Evolutionary conservation across 2,113 vertebrate genomes (phyloP).

Genomic region (Merops nubicus): DNA sequence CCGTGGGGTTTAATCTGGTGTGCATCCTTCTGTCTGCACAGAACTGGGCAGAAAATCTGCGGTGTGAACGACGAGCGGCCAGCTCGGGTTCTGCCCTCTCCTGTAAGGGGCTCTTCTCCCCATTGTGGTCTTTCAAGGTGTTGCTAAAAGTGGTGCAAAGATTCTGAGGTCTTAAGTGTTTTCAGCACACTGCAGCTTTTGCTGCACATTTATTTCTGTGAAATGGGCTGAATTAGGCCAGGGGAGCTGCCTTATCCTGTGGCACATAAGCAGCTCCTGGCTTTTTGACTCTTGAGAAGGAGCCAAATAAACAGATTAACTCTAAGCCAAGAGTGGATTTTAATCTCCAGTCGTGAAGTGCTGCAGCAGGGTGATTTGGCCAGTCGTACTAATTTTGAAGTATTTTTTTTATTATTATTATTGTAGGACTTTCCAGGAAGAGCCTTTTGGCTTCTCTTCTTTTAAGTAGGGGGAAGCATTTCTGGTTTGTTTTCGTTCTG

Average conservation of each 20-base stretch:
- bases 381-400: background rate
- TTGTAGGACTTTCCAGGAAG: background rate
- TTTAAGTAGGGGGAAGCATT: background rate
- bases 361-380: background rate
- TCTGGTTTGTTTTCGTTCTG: background rate
- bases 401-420: background rate
- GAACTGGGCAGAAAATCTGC: background rate
- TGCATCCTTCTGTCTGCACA: background rate
- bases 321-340: background rate
- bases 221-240: background rate
- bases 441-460: background rate
- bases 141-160: background rate
- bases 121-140: background rate
- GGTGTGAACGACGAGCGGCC: background rate
- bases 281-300: constrained; percentile 32
- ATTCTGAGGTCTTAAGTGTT: background rate
- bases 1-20: background rate
- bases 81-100: background rate
- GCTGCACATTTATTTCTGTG: background rate
- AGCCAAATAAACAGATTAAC: constrained; percentile 35
- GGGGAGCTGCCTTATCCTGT: background rate
- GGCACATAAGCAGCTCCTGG: constrained; percentile 6
- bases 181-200: background rate
- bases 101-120: rapidly evolving
- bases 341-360: background rate